Conservation (phyloP, 2,113 vertebrate genomes). For the Istiophorus platypterus region DNA sequence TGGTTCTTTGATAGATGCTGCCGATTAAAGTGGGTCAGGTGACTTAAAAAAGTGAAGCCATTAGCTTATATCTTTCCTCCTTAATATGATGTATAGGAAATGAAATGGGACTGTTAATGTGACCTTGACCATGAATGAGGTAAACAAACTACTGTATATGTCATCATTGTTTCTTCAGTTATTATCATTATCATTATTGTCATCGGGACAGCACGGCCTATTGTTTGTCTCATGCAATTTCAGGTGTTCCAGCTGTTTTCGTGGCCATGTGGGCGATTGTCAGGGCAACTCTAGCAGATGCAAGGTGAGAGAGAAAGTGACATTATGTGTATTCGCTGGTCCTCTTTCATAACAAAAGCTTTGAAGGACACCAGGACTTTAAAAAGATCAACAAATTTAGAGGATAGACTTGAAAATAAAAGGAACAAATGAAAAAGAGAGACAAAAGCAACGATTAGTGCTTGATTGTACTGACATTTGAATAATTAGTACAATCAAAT, state of each 20-base stretch:
- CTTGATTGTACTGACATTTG: conserved; percentile 53
- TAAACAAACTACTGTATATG: background rate
- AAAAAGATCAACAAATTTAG: background rate
- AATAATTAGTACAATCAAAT: conserved; percentile 12
- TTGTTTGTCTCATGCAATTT: conserved; percentile 55
- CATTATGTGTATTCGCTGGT: too few relatives aligned
- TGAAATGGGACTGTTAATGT: background rate
- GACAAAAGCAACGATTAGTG: background rate
- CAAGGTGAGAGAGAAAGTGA: conserved; percentile 82
- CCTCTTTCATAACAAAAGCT: background rate
- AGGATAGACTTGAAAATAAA: background rate
- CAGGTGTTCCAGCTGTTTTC: conserved; percentile 90
- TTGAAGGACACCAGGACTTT: background rate
- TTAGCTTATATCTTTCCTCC: background rate
- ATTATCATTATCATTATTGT: background rate
- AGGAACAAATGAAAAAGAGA: background rate
- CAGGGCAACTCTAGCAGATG: conserved; percentile 87
- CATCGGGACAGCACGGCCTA: background rate
- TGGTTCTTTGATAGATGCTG: background rate
- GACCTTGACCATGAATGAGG: background rate
- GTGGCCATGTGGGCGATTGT: conserved; percentile 89
- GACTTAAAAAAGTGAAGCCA: background rate
- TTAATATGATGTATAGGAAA: background rate
- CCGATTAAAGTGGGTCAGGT: background rate
- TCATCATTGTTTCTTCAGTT: too few relatives aligned